Base-by-base conservation (phyloP, 2,888 invertebrate genomes). In the Theodoxus fluviatilis region DNA sequence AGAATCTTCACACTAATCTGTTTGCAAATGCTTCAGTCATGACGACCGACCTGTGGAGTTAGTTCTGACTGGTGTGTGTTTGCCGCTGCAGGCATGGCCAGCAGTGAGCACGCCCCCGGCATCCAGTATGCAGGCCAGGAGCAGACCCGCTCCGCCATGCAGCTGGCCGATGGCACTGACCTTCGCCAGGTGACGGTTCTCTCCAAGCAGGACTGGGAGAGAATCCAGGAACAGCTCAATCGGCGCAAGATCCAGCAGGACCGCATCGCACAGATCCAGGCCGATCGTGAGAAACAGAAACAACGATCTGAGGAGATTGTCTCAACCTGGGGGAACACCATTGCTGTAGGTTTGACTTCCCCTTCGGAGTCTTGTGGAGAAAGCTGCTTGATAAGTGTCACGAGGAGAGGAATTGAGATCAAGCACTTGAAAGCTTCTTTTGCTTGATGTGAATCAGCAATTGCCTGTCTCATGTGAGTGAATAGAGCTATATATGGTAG, bases 311-410 rank as follows among this genome's bases (percentile, higher is more conserved):
- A 85, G 69, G 84, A 85, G 63, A 76, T 83, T 38, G 84, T 86
- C 1, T 82, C 85, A 74, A 80, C 85, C 71, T 87, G 87, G 87
- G 79, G 83, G 66, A 87, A 87, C 70, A 87, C 87, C 6, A 80
- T 87, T 71, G 79, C 79, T 66, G 87, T 87, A 80, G 79, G 84
- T 72, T 57, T 47, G 37, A 37, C 15, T 33, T 38, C 12, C 25
- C 3, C 22, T 25, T 47, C 3, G 15, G 25, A 25, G 18, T 37
- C 1, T 40, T 22, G 2, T 40, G 18, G 43, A 37, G 18, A 47
- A 43, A 15, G n/a, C 15, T 18, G 7, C 7, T 7, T n/a, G 9
- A 55, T 55, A 22, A 59, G 12, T 9, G 12, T 9, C 18, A 59
- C 4, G 35, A 12, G 31, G 25, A 1, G 2, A 7, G 35, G 7